These are phyloP conservation scores for Protophormia terraenovae DNA, from an alignment of 2,888 invertebrate genomes.

Conservation along the genomic window DNA sequence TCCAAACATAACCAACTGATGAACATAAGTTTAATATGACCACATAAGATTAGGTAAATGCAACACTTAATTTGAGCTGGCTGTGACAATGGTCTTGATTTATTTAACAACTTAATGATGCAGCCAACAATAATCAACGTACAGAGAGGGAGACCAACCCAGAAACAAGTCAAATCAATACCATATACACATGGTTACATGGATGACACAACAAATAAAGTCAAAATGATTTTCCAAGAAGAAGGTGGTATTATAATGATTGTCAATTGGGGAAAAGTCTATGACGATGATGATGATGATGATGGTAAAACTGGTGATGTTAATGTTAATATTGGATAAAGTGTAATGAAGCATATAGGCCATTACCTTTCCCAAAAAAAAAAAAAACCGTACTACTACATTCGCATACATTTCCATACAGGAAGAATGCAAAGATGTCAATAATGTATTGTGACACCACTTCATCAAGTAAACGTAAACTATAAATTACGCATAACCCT, in stretches of 20 bases:
- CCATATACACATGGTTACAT: slow-evolving; percentile 42
- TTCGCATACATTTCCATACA: neutral
- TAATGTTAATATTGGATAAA: slow-evolving; percentile 23
- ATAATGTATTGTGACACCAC: slow-evolving; percentile 71
- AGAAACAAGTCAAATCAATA: slow-evolving; percentile 53
- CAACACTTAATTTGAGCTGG: slow-evolving; percentile 49
- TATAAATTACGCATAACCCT: slow-evolving; percentile 80
- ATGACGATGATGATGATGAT: slow-evolving; percentile 4
- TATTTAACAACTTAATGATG: slow-evolving; percentile 67
- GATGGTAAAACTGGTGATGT: slow-evolving; percentile 9
- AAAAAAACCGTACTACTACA: slow-evolving; percentile 4
- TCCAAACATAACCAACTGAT: neutral
- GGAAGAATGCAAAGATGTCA: slow-evolving; percentile 68
- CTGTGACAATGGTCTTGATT: slow-evolving; percentile 56
- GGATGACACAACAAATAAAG: slow-evolving; percentile 58
- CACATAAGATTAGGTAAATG: slow-evolving; percentile 38
- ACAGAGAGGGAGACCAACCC: slow-evolving; percentile 42
- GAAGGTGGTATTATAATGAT: slow-evolving; percentile 64
- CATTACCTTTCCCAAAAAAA: slow-evolving; percentile 7
- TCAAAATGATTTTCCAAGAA: slow-evolving; percentile 63
- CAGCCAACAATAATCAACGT: slow-evolving; percentile 21
- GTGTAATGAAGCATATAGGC: slow-evolving; percentile 30
- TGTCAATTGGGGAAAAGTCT: slow-evolving; percentile 55
- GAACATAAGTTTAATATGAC: slow-evolving; percentile 10
- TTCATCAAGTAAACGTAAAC: slow-evolving; percentile 75